Evolutionary conservation across 2,797 vertebrate species (phyloP).

Genomic region (Enteromius viviparus): DNA sequence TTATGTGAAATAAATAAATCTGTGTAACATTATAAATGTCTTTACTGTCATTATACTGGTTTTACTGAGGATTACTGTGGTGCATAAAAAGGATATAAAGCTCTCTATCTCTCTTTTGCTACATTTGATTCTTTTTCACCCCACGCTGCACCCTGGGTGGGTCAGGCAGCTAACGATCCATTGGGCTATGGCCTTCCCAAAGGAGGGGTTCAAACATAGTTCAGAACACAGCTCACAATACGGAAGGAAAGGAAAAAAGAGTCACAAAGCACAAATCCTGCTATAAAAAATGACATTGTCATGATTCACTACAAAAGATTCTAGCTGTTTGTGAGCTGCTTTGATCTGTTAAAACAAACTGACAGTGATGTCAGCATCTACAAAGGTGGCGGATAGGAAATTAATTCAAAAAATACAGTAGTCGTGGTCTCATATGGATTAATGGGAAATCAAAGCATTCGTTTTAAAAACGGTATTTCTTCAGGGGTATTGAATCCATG

Average conservation of each 20-base stretch:
- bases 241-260: not conserved
- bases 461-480: constrained; percentile 33
- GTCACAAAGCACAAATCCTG: not conserved
- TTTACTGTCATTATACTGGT: not conserved
- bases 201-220: too few relatives aligned
- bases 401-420: constrained; percentile 24
- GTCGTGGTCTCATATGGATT: constrained; percentile 21
- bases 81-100: constrained; percentile 46
- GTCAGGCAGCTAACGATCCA: constrained; percentile 78
- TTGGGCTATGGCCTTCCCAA: constrained; percentile 57
- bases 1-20: not conserved
- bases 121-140: constrained; percentile 47
- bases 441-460: constrained; percentile 32
- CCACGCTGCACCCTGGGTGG: constrained; percentile 65
- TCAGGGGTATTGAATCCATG: constrained; percentile 28
- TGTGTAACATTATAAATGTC: not conserved
- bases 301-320: not conserved
- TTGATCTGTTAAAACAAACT: constrained; percentile 21
- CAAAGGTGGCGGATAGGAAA: not conserved
- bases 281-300: constrained; percentile 4
- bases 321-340: not conserved
- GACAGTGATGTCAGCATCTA: not conserved
- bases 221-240: constrained; percentile 59
- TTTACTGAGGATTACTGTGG: not conserved
- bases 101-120: constrained; percentile 43